Evolutionary conservation across 2,888 invertebrate species (phyloP).

Genomic region (Lepidocyrtinus sp.): DNA sequence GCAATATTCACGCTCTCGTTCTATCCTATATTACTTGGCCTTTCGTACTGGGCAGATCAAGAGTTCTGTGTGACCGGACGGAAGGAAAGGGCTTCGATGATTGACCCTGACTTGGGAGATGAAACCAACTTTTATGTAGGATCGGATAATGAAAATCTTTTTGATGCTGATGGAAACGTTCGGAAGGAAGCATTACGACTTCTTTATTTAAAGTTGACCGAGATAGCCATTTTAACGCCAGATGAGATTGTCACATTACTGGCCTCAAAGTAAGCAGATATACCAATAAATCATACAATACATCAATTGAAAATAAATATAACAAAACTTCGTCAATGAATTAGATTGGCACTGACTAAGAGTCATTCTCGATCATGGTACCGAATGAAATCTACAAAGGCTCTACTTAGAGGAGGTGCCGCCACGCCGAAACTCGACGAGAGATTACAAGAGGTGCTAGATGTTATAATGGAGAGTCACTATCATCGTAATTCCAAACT

Average conservation of each 20-base stretch:
- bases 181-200: constrained; percentile 72
- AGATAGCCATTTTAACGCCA: constrained; percentile 74
- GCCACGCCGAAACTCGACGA: constrained; percentile 73
- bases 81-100: background rate
- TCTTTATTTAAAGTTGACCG: constrained; percentile 74
- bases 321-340: too few relatives aligned
- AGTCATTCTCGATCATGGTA: constrained; percentile 76
- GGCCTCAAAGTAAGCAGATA: constrained; percentile 72
- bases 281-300: too few relatives aligned
- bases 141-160: constrained; percentile 14
- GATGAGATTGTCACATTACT: constrained; percentile 75
- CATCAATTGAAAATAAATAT: too few relatives aligned
- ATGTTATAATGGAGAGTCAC: constrained; percentile 20
- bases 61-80: too few relatives aligned
- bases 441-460: constrained; percentile 73
- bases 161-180: constrained; percentile 72
- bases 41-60: constrained; percentile 76
- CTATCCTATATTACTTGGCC: constrained; percentile 75
- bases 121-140: constrained; percentile 3
- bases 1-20: constrained; percentile 75
- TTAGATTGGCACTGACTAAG: constrained; percentile 28
- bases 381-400: constrained; percentile 75
- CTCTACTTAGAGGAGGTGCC: constrained; percentile 73
- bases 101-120: background rate
- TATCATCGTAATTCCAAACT: background rate